A percentile compares a stretch with the other conserved stretches of the same genome.
Evolutionary conservation across 35 echinoderm and acorn worm genomes (phyloP).

Genomic region (Apostichopus parvimensis): DNA sequence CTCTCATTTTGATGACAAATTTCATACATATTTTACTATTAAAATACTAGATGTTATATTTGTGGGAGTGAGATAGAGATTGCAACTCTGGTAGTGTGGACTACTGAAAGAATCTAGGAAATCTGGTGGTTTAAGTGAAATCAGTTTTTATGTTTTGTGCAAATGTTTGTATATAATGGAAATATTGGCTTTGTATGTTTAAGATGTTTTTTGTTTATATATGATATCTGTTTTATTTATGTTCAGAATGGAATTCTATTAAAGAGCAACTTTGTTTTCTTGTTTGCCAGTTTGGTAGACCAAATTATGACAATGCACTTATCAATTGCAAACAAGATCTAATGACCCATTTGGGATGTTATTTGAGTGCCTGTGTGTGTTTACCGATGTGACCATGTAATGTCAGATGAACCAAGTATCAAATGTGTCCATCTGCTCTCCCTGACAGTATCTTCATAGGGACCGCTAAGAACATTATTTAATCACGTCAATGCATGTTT

Average conservation of each 20-base stretch:
- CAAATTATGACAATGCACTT: no score
- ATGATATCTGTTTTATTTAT: neutral
- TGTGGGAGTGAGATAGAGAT: neutral
- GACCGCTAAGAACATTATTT: no score
- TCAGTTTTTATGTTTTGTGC: conserved; percentile 2
- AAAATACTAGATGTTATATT: neutral
- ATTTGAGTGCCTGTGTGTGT: no score
- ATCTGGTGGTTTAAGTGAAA: neutral
- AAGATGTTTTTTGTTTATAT: conserved; percentile 1
- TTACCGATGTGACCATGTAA: no score
- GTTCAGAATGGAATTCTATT: neutral
- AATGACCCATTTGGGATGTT: no score
- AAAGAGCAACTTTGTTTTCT: neutral
- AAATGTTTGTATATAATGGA: conserved; percentile 38
- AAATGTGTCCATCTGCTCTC: no score
- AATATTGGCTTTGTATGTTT: conserved; percentile 32
- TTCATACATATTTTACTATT: neutral
- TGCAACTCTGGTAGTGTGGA: no score
- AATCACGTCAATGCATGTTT: no score
- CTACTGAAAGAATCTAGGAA: neutral
- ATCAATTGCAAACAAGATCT: no score
- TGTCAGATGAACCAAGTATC: no score
- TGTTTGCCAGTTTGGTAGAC: no score
- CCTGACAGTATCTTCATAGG: no score
- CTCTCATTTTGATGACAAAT: neutral